phyloP scores from a whole-genome alignment of 2,797 vertebrate species.

The Apogon talboti region DNA sequence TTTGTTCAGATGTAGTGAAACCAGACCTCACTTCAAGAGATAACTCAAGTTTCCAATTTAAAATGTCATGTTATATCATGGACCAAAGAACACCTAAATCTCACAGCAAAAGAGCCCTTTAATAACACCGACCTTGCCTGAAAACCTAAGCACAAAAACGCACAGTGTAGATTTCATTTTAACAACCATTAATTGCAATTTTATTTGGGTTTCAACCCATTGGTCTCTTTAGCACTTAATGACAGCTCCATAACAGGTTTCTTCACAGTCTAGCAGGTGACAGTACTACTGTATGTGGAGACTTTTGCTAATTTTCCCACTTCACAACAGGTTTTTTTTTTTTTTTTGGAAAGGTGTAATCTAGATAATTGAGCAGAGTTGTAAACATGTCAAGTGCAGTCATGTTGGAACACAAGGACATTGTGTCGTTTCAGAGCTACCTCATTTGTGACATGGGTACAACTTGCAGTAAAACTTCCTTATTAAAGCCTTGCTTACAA shows the following conservation, averaged over 20 bases:
- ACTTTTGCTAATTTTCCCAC: slow-evolving; percentile 9
- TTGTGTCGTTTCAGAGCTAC: not conserved
- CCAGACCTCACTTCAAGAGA: slow-evolving; percentile 18
- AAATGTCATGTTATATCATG: slow-evolving; percentile 39
- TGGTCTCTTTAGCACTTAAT: slow-evolving; percentile 20
- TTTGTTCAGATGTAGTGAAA: slow-evolving; percentile 32
- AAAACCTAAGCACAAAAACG: not conserved
- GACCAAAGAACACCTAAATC: slow-evolving; percentile 5
- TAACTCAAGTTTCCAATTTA: slow-evolving; percentile 39
- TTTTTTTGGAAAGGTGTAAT: slow-evolving; percentile 28
- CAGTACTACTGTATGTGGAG: not conserved
- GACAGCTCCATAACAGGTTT: slow-evolving; percentile 4
- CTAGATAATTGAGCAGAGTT: slow-evolving; percentile 40
- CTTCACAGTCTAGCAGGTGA: slow-evolving; percentile 24
- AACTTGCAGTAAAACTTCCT: not conserved
- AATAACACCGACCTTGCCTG: slow-evolving; percentile 3
- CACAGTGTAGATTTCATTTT: slow-evolving; percentile 17
- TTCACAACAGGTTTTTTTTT: not conserved
- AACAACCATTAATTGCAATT: slow-evolving; percentile 18
- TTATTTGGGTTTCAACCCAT: slow-evolving; percentile 6
- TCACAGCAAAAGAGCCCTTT: slow-evolving; percentile 7
- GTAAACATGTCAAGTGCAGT: slow-evolving; percentile 27
- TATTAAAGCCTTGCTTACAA: not conserved
- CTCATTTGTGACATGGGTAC: not conserved
- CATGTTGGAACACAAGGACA: slow-evolving; percentile 1